Percentiles rank a stretch among this genome's conserved stretches.
These are phyloP conservation scores for Melanostoma mellinum DNA, from an alignment of 2,888 invertebrate species.

Conservation along the genomic window DNA sequence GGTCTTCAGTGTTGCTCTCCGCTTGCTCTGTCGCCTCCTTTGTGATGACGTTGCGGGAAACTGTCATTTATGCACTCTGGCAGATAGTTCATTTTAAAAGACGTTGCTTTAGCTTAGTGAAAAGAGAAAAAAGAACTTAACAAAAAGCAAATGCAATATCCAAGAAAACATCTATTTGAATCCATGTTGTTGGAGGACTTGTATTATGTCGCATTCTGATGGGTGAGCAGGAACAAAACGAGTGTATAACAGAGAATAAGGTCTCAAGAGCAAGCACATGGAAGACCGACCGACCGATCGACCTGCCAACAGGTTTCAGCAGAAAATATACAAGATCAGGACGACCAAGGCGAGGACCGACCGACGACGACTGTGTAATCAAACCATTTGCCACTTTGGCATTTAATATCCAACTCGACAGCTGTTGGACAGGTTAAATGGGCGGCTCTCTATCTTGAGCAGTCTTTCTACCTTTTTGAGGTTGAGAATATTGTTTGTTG, in stretches of 20 bases:
- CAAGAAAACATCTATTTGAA: conserved; percentile 59
- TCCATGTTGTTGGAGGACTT: conserved; percentile 59
- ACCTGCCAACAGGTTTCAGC: conserved; percentile 54
- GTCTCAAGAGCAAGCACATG: conserved; percentile 51
- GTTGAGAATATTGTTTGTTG: conserved; percentile 34
- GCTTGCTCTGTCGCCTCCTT: conserved; percentile 13
- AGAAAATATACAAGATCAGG: conserved; percentile 20
- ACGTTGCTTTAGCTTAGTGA: neutral
- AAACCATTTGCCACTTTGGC: conserved; percentile 72
- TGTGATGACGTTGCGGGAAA: conserved; percentile 38
- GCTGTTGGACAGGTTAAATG: conserved; percentile 72
- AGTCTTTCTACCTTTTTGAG: conserved; percentile 22
- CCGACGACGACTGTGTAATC: conserved; percentile 65
- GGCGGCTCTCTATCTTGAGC: conserved; percentile 66
- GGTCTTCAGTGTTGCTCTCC: conserved; percentile 43
- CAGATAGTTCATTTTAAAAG: conserved; percentile 68
- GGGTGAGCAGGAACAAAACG: conserved; percentile 57
- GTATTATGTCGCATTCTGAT: conserved; percentile 38
- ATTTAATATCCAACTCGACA: conserved; percentile 68
- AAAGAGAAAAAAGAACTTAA: conserved; percentile 27
- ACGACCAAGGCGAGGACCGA: conserved; percentile 37
- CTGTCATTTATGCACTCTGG: conserved; percentile 71
- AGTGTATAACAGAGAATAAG: conserved; percentile 35
- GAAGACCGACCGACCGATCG: conserved; percentile 25
- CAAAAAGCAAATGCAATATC: conserved; percentile 25